These are phyloP conservation scores for Hymenopus coronatus DNA, from an alignment of 2,888 invertebrate genomes.

Conservation along the genomic window DNA sequence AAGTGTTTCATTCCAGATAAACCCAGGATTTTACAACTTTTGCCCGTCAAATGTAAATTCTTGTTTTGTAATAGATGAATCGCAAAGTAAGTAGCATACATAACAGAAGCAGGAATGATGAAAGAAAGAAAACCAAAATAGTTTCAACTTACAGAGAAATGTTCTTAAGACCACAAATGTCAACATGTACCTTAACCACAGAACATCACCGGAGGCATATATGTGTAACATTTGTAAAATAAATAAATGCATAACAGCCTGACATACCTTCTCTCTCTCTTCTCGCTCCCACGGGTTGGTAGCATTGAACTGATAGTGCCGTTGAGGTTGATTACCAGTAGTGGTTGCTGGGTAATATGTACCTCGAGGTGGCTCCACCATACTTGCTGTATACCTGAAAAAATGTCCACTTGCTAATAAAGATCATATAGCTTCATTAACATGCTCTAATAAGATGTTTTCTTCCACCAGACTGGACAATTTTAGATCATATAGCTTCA, in stretches of 20 bases:
- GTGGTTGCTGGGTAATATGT: slow-evolving; percentile 62
- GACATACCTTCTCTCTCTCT: slow-evolving; percentile 72
- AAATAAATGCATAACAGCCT: neutral
- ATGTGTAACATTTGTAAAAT: neutral
- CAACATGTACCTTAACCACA: neutral
- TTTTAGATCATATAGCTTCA: neutral
- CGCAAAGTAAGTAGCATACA: too few species aligned
- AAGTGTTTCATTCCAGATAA: too few species aligned
- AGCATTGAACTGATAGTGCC: slow-evolving; percentile 49
- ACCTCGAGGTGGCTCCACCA: slow-evolving; percentile 54
- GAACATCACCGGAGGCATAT: neutral
- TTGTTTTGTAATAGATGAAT: too few species aligned
- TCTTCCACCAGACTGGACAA: too few species aligned
- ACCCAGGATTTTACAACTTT: too few species aligned
- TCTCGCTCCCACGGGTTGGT: slow-evolving; percentile 91
- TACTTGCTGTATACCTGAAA: slow-evolving; percentile 63
- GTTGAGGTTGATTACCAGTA: slow-evolving; percentile 46
- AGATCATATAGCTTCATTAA: neutral
- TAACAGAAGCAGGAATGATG: too few species aligned
- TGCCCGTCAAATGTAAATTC: too few species aligned
- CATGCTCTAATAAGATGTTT: too few species aligned
- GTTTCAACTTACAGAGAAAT: too few species aligned
- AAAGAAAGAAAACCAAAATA: too few species aligned
- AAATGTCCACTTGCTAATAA: neutral
- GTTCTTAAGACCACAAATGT: too few species aligned